Evolutionary conservation across 2,113 vertebrate species (phyloP), one percentile per base, ranked within the genome.

Genomic region (Oncorhynchus gorbuscha): DNA sequence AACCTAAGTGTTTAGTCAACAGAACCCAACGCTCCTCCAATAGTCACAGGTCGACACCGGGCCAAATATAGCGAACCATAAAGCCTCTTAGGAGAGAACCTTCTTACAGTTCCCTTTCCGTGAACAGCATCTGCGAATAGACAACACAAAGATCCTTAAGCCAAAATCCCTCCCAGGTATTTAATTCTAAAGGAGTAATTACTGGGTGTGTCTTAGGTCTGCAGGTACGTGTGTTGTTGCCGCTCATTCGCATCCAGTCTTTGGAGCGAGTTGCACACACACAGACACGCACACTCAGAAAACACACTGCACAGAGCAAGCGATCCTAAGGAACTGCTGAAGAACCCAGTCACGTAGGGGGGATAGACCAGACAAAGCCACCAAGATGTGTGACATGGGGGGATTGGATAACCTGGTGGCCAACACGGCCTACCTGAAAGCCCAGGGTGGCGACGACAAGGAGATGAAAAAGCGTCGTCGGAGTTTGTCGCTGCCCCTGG

Each of bases 401-500:
- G 96, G 94, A 76, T 93, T 98, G 75, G 97, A 97, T 90, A 97
- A 97, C 88, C 92, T 97, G 90, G 96, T 97, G 85, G 96, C 96
- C 92, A 97, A 97, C 89, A 97, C 95, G 3, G 95, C 96, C 90
- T 97, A 97, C 88, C 94, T 98, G 59, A 96, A 99, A 88, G 97
- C 95, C 78, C 94, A 97, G 81, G 96, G 97, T 0, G 94, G 92
- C 0, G 95, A 97, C 49, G 84, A 93, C 84, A 95, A 90, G 81
- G 95, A 97, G 87, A 94, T 97, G 94, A 95, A 93, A 86, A 96
- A 93, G 86, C 93, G 94, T 1, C 94, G 95, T 5, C 93, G 81
- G 11, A 95, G 93, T 87, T 92, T 97, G 81, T 84, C 87, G 0
- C 92, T 98, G 49, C 97, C 97, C 14, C 93, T 86, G 74, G 9